Evolutionary conservation across 2,888 invertebrate genomes (phyloP).

Genomic region (Ceriagrion tenellum): DNA sequence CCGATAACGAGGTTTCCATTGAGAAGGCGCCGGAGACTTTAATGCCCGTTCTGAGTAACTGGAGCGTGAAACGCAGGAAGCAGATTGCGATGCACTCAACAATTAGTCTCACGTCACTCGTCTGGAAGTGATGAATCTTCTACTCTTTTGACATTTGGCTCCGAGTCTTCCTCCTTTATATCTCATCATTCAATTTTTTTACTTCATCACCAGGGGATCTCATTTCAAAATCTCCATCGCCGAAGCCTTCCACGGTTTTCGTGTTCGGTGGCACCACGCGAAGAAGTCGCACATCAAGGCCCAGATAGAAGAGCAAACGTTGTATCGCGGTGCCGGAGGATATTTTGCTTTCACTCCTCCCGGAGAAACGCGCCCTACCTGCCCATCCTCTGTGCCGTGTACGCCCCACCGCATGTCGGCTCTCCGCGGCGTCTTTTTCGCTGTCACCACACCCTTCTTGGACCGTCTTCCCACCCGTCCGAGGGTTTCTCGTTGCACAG

Average conservation of each 20-base stretch:
- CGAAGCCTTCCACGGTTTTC: too few relatives aligned
- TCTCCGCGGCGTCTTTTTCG: constrained; percentile 7
- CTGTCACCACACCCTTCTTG: not conserved
- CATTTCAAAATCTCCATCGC: not conserved
- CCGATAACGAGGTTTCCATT: constrained; percentile 30
- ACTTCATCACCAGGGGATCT: not conserved
- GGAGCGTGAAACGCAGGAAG: constrained; percentile 50
- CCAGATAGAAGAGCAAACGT: too few relatives aligned
- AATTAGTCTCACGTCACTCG: constrained; percentile 56
- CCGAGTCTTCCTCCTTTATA: not conserved
- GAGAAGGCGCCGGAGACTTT: not conserved
- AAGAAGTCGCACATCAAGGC: too few relatives aligned
- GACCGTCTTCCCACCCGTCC: not conserved
- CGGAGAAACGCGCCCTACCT: not conserved
- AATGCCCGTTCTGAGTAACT: not conserved
- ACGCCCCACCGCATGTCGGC: not conserved
- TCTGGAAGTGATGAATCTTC: constrained; percentile 5
- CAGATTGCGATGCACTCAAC: constrained; percentile 38
- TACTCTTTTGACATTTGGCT: constrained; percentile 27
- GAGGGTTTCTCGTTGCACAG: not conserved
- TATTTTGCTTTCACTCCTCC: not conserved
- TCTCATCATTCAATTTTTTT: not conserved
- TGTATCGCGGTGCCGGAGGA: too few relatives aligned
- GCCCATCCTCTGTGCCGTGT: not conserved
- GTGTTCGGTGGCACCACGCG: too few relatives aligned